Conservation (phyloP, 53 echinoderm and acorn worm species). For the Paracentrotus lividus region DNA sequence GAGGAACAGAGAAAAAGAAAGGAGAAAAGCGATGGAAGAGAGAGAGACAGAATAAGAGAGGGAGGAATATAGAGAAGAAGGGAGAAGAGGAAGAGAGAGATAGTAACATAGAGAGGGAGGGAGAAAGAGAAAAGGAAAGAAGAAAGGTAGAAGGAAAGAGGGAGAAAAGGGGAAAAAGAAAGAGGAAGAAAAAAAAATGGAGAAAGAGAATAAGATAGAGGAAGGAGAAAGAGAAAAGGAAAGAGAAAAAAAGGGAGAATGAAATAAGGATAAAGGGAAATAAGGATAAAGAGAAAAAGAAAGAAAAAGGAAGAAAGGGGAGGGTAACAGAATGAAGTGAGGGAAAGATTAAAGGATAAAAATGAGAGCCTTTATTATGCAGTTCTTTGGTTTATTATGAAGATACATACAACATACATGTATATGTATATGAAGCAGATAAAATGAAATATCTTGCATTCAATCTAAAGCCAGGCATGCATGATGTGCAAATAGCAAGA, state of each 20-base stretch:
- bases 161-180: neutral
- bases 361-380: too few species aligned
- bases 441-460: too few species aligned
- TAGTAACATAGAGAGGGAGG: neutral
- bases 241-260: neutral
- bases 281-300: neutral
- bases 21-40: too few species aligned
- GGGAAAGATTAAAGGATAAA: too few species aligned
- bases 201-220: neutral
- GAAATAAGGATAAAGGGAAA: neutral
- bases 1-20: neutral
- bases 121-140: neutral
- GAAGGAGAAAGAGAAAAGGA: neutral
- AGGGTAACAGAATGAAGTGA: neutral
- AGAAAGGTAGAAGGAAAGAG: neutral
- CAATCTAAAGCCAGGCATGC: neutral
- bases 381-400: neutral
- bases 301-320: neutral
- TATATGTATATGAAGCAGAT: neutral
- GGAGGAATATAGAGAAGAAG: neutral
- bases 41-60: neutral
- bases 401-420: neutral
- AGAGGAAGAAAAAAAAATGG: neutral
- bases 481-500: neutral
- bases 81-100: neutral